These are phyloP conservation scores for Drosophila malerkotliana DNA, from an alignment of 1,140 invertebrate species.

Conservation along the genomic window DNA sequence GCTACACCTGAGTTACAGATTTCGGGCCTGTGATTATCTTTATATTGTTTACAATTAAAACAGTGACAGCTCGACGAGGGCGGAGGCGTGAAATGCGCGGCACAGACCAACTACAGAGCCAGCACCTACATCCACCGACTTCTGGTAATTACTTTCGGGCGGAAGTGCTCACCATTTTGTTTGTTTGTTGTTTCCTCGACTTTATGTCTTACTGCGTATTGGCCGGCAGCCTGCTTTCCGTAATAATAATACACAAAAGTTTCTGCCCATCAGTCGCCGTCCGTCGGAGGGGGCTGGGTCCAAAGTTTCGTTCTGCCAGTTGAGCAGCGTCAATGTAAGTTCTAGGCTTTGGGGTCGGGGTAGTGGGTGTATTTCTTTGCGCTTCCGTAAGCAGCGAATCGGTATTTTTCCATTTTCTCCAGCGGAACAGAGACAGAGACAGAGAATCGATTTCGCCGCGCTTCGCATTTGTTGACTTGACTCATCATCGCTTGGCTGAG, in stretches of 20 bases:
- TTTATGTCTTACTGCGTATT: slow-evolving; percentile 64
- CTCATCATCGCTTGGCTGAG: slow-evolving; percentile 43
- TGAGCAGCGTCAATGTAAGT: slow-evolving; percentile 54
- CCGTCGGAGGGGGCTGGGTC: slow-evolving; percentile 26
- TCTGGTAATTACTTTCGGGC: slow-evolving; percentile 52
- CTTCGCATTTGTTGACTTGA: slow-evolving; percentile 64
- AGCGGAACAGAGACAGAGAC: slow-evolving; percentile 17
- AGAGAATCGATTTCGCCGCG: slow-evolving; percentile 70
- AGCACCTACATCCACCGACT: slow-evolving; percentile 16
- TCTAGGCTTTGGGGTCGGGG: slow-evolving; percentile 8
- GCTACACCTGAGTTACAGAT: slow-evolving; percentile 40
- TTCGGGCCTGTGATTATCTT: slow-evolving; percentile 67
- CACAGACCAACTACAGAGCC: slow-evolving; percentile 58
- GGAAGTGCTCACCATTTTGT: slow-evolving; percentile 69
- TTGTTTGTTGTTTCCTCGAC: slow-evolving; percentile 30
- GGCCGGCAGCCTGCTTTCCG: slow-evolving; percentile 33
- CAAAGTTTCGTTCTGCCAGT: slow-evolving; percentile 66
- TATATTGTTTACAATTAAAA: slow-evolving; percentile 72
- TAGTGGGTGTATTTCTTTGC: slow-evolving; percentile 75
- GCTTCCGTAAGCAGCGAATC: slow-evolving; percentile 76
- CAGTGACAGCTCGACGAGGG: slow-evolving; percentile 26
- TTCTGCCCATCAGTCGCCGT: slow-evolving; percentile 18
- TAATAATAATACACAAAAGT: slow-evolving; percentile 57
- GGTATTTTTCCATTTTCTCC: slow-evolving; percentile 35
- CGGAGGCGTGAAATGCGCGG: slow-evolving; percentile 58